These are phyloP conservation scores for Papilio dardanus DNA, from an alignment of 1,140 invertebrate species.

Conservation along the genomic window DNA sequence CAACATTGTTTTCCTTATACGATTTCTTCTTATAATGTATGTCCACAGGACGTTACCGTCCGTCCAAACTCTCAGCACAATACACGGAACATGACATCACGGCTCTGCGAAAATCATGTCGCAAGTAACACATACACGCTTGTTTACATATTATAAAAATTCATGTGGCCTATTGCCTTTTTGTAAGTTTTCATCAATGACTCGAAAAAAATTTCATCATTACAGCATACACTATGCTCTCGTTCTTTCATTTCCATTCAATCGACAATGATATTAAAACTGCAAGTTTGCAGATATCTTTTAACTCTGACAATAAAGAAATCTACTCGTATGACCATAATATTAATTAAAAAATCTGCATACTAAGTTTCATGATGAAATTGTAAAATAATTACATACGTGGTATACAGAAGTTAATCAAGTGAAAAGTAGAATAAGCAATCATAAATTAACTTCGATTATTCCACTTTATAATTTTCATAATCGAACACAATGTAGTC, in stretches of 20 bases:
- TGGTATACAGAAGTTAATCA: conserved; percentile 26
- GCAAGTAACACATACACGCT: conserved; percentile 17
- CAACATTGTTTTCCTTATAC: conserved; percentile 51
- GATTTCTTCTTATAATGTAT: conserved; percentile 44
- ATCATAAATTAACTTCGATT: conserved; percentile 36
- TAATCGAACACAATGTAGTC: conserved; percentile 19
- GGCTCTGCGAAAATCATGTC: conserved; percentile 49
- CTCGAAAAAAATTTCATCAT: neutral
- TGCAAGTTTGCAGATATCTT: neutral
- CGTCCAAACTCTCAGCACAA: conserved; percentile 41
- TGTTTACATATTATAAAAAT: conserved; percentile 4
- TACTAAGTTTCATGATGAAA: conserved; percentile 1
- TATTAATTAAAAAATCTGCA: neutral
- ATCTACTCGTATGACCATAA: neutral
- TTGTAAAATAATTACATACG: neutral
- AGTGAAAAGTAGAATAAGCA: conserved; percentile 33
- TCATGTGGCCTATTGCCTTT: neutral
- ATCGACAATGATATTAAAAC: neutral
- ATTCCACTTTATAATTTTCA: conserved; percentile 34
- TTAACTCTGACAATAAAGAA: no score
- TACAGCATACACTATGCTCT: neutral
- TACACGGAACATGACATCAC: conserved; percentile 54
- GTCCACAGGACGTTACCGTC: conserved; percentile 35
- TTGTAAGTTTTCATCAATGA: neutral
- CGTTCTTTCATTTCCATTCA: neutral